A percentile compares a stretch with the other conserved stretches of the same genome.
Evolutionary conservation across 2,797 vertebrate genomes (phyloP).

Genomic region (Nothura maculosa): DNA sequence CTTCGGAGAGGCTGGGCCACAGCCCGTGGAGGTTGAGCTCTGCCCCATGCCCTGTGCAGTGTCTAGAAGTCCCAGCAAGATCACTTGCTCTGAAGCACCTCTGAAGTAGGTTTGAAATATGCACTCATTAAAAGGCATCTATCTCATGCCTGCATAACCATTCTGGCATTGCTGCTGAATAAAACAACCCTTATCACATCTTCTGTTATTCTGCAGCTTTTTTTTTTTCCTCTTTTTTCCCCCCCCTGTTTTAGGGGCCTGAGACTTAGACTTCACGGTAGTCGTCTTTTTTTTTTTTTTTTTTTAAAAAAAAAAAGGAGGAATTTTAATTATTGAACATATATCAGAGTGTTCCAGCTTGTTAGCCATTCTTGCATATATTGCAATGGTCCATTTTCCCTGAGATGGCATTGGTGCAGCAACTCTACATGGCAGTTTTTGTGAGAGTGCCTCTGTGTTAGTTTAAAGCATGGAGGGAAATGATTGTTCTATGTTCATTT

Average conservation of each 20-base stretch:
- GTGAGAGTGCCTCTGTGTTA: not conserved
- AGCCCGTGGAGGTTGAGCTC: fast-evolving
- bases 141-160: not conserved
- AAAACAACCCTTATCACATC: not conserved
- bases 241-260: not conserved
- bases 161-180: not conserved
- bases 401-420: not conserved
- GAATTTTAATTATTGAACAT: not conserved
- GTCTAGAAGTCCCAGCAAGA: not conserved
- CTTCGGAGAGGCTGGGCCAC: not conserved
- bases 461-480: not conserved
- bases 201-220: not conserved
- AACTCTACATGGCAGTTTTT: not conserved
- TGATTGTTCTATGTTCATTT: not conserved
- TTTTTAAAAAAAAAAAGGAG: no score
- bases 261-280: not conserved
- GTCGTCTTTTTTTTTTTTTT: no score
- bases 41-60: not conserved
- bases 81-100: no score
- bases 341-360: not conserved
- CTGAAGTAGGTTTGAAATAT: not conserved
- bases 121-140: fast-evolving
- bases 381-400: not conserved
- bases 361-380: not conserved
- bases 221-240: not conserved